A percentile compares a stretch with the other conserved stretches of the same genome.
Conservation (phyloP, 2,113 vertebrate genomes). For the Rutilus rutilus region DNA sequence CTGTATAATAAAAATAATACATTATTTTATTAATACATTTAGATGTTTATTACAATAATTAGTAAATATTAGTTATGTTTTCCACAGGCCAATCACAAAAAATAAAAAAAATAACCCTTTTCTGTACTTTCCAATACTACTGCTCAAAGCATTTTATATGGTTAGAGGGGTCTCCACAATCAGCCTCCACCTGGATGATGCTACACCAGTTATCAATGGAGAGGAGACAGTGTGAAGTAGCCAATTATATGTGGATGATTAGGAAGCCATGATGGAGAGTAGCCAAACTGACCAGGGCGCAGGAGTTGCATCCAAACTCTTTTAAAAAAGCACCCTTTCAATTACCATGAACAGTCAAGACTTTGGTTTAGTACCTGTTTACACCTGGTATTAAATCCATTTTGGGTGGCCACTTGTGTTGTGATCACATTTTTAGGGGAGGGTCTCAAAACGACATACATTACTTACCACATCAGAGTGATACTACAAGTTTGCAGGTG, state of each 20-base stretch:
- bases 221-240: conserved; percentile 10
- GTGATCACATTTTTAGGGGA: background rate
- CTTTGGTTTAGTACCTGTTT: background rate
- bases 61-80: background rate
- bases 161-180: background rate
- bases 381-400: background rate
- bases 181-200: background rate
- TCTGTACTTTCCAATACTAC: too few relatives aligned
- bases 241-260: conserved; percentile 14
- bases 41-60: too few relatives aligned
- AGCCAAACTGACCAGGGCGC: background rate
- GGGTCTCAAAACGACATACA: background rate
- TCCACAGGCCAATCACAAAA: background rate
- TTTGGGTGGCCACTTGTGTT: background rate
- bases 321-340: conserved; percentile 22
- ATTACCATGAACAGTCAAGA: background rate
- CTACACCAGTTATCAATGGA: background rate
- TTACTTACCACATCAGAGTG: background rate
- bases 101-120: background rate
- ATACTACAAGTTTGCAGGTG: background rate
- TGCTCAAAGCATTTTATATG: background rate
- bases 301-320: background rate
- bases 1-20: too few relatives aligned
- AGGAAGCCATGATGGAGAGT: background rate
- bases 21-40: too few relatives aligned